Percentiles rank a stretch among this genome's conserved stretches.
Evolutionary conservation across 2,113 vertebrate genomes (phyloP).

Genomic region (Callipepla squamata): DNA sequence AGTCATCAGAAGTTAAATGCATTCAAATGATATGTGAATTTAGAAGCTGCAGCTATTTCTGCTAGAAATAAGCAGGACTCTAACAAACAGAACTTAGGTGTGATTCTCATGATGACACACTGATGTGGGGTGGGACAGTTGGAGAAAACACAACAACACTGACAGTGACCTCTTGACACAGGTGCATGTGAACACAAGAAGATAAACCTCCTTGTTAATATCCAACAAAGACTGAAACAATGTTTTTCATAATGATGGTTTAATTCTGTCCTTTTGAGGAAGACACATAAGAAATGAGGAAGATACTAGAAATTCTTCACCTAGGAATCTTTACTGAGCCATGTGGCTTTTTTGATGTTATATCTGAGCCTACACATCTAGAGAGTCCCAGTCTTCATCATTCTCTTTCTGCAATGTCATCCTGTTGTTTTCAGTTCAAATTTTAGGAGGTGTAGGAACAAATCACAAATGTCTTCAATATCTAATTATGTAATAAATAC

Average conservation of each 20-base stretch:
- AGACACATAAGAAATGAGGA: too few relatives aligned
- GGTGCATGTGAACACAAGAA: not conserved
- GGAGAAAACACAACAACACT: not conserved
- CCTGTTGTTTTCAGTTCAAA: not conserved
- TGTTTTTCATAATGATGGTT: not conserved
- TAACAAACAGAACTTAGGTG: not conserved
- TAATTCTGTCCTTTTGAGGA: not conserved
- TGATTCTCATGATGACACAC: not conserved
- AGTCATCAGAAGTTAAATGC: not conserved
- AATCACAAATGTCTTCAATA: not conserved
- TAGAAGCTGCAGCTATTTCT: not conserved
- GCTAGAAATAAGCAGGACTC: not conserved
- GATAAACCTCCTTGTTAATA: not conserved
- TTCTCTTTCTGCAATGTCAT: not conserved
- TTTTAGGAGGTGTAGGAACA: not conserved
- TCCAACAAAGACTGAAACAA: not conserved
- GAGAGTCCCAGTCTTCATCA: not conserved
- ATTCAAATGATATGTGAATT: not conserved
- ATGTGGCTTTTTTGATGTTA: not conserved
- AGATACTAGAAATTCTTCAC: not conserved
- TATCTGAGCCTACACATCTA: not conserved
- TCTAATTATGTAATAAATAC: not conserved
- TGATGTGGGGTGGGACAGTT: not conserved
- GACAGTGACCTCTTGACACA: not conserved
- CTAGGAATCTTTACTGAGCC: not conserved